Conservation (phyloP, 1,140 invertebrate genomes). For the Papilio helenus region DNA sequence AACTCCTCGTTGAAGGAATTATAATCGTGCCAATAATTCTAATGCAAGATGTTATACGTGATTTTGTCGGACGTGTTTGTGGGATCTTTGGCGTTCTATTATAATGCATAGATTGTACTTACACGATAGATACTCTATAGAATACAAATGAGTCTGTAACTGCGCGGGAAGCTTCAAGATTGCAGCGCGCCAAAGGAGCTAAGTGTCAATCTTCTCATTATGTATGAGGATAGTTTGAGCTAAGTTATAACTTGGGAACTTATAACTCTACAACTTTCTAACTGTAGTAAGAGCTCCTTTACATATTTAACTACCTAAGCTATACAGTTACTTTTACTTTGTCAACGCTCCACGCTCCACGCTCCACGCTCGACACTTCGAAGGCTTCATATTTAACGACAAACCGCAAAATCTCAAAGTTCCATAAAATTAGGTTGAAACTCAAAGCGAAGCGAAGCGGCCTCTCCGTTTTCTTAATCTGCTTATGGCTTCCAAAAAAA, state of each 20-base stretch:
- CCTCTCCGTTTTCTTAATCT: constrained; percentile 49
- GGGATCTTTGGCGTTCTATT: constrained; percentile 54
- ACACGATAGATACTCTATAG: constrained; percentile 10
- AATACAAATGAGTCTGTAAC: constrained; percentile 47
- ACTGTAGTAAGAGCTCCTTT: constrained; percentile 41
- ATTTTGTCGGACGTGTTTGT: constrained; percentile 69
- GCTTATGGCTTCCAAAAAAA: constrained; percentile 45
- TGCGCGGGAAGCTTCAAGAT: constrained; percentile 56
- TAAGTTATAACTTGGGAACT: constrained; percentile 34
- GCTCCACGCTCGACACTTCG: constrained; percentile 23
- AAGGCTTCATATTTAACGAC: constrained; percentile 38
- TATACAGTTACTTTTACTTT: constrained; percentile 10
- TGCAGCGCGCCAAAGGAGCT: constrained; percentile 59
- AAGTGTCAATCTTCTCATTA: constrained; percentile 67
- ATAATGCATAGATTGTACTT: constrained; percentile 34
- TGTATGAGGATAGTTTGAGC: constrained; percentile 41
- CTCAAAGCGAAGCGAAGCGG: constrained; percentile 28
- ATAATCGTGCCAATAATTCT: constrained; percentile 65
- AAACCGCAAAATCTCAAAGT: constrained; percentile 37
- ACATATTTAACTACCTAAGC: constrained; percentile 24
- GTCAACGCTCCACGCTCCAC: not conserved
- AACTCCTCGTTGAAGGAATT: constrained; percentile 68
- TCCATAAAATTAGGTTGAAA: constrained; percentile 40
- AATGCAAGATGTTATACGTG: constrained; percentile 66
- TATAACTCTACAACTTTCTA: constrained; percentile 41